Evolutionary conservation across 2,113 vertebrate genomes (phyloP).

Genomic region (Pyrgilauda ruficollis): DNA sequence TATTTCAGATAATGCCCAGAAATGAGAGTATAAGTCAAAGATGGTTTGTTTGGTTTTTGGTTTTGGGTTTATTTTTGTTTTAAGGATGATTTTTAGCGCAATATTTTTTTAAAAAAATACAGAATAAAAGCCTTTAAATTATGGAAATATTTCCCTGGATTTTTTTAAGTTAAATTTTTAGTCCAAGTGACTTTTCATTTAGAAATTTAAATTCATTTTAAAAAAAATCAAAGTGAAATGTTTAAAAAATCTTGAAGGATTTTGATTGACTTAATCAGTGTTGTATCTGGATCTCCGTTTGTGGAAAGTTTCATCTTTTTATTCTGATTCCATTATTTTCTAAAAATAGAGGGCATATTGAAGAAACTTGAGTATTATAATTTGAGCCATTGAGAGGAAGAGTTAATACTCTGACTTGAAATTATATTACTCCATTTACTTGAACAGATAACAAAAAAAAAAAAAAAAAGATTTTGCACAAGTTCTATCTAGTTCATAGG

Average conservation of each 20-base stretch:
- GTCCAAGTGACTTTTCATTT: conserved; percentile 22
- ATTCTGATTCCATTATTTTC: conserved; percentile 55
- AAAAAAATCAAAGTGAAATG: not conserved
- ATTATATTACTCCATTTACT: conserved; percentile 21
- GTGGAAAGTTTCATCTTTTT: conserved; percentile 54
- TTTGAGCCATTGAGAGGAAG: conserved; percentile 15
- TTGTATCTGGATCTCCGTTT: conserved; percentile 55
- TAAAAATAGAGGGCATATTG: conserved; percentile 52
- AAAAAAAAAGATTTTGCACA: not conserved
- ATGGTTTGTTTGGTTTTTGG: not conserved
- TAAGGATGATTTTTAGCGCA: not conserved
- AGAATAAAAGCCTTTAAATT: not conserved
- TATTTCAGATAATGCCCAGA: not conserved
- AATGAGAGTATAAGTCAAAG: not conserved
- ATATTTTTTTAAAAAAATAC: not conserved
- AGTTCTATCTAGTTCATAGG: not conserved
- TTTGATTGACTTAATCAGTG: conserved; percentile 64
- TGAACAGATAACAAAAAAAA: not conserved
- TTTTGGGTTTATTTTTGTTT: not conserved
- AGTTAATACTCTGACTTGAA: conserved; percentile 7
- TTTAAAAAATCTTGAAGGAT: conserved; percentile 39
- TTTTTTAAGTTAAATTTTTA: conserved; percentile 39
- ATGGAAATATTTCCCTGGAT: not conserved
- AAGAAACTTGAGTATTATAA: conserved; percentile 40
- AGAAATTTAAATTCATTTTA: conserved; percentile 17